Conservation (phyloP, 1,140 invertebrate species). For the Antheraea mylitta region DNA sequence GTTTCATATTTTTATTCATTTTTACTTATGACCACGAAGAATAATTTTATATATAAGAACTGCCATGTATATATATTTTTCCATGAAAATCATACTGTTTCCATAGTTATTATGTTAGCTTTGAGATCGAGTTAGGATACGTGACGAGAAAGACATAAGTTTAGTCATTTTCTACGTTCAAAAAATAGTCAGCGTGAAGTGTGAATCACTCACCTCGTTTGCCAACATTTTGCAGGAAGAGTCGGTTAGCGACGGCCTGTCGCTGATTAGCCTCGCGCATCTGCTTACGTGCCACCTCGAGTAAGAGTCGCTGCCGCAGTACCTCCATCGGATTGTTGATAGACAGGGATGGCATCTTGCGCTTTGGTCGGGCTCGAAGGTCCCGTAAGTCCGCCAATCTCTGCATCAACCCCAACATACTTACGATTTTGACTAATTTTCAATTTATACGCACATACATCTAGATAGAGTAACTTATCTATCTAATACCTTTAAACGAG, state of each 20-base stretch:
- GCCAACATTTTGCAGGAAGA: conserved; percentile 80
- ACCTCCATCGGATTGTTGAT: conserved; percentile 90
- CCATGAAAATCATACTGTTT: too few species aligned
- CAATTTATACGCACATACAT: neutral
- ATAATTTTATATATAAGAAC: too few species aligned
- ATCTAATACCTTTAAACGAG: too few species aligned
- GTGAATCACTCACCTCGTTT: conserved; percentile 69
- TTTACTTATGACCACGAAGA: too few species aligned
- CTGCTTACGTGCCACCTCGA: conserved; percentile 87
- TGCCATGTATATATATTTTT: too few species aligned
- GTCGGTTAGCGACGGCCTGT: conserved; percentile 79
- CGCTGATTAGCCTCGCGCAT: conserved; percentile 83
- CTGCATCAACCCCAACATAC: conserved; percentile 33
- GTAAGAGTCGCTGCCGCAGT: conserved; percentile 84
- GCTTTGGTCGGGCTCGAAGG: conserved; percentile 68
- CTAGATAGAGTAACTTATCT: neutral
- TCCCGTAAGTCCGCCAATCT: conserved; percentile 44
- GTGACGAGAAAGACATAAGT: too few species aligned
- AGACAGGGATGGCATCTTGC: conserved; percentile 84
- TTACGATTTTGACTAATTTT: conserved; percentile 1
- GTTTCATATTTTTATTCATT: too few species aligned
- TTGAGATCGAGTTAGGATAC: too few species aligned
- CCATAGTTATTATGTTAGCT: too few species aligned
- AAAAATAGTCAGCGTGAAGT: too few species aligned
- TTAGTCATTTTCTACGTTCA: too few species aligned